Base-by-base conservation (phyloP, 2,113 vertebrate species). In the Colaptes auratus region DNA sequence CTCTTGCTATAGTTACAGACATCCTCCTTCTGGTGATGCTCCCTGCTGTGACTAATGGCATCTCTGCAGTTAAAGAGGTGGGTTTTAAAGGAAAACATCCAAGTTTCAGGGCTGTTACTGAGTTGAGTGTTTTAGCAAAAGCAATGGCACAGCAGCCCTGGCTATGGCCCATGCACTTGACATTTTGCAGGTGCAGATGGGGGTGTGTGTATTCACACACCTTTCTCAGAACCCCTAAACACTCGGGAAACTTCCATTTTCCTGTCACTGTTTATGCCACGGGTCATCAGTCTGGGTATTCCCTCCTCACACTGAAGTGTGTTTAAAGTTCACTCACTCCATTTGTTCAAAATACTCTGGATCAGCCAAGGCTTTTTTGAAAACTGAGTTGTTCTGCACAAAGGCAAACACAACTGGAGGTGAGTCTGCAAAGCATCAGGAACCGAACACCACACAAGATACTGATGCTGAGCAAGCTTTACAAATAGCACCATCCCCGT, bases 11-110 rank as follows among this genome's bases (percentile, higher is more conserved):
- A 85, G 79, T 88, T 94, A 88, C 90, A 96, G 94, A 93, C 94
- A 93, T 80, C 91, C 84, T 96, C 92, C 91, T 96, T 91, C 95
- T 95, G 94, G 88, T 95, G 92, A 55, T 61, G 89, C 90, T 95
- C 79, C 91, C 85, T 88, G 93, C 89, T 94, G 95, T 88, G 93
- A 95, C 94, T 92, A 95, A 95, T 88, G 77, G 94, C 91, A 93
- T 87, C 89, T 89, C 70, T 28, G 89, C 86, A 91, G 64, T 50
- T 82, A 42, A 92, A 87, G 94, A 91, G 82, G 75, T 80, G 87
- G 20, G 46, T 93, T 95, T 90, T 92, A 90, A 92, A 91, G 91
- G 69, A 93, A 93, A 95, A 86, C 27, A 89, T 35, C 61, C 60
- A 24, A 85, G 64, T 92, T 85, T 53, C 92, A 52, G 36, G 7